Base-by-base conservation (phyloP, 2,888 invertebrate species). In the Gandaritis pyraliata region DNA sequence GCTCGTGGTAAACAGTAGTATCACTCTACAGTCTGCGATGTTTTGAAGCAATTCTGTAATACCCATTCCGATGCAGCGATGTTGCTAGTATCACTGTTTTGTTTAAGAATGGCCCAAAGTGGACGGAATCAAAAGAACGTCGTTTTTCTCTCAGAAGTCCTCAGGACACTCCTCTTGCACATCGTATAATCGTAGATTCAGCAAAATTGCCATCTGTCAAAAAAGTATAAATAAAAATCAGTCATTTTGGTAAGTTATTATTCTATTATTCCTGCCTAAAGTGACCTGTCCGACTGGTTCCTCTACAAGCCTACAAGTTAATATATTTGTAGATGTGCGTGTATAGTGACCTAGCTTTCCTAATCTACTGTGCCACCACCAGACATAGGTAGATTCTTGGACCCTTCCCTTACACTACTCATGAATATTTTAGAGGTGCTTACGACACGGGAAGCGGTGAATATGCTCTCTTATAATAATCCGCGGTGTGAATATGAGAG, bases 371-470 rank as follows among this genome's bases (percentile, higher is more conserved):
- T 61, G 18, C 1, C 33, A 70, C 1, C 33, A 70, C 8, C 18
- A 45, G 23, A 18, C 60, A 65, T 65, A 74, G 71, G 79, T 80
- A 77, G 71, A 79, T 78, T 76, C 76, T 71, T 73, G 77, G 80
- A 81, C 84, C 84, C 82, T 77, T 73, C 75, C 58, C 76, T 74
- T 84, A 83, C 85, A 86, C 76, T 76, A 75, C 77, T 83, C 85
- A 87, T 88, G 85, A 88, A 88, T 88, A 88, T 86, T 86, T 87
- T 81, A 88, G 80, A 76, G 75, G 74, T 73, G 75, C 80, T 80
- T 80, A 76, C 78, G 76, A 78, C 74, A 77, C 72, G 77, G 72
- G 77, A 83, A 82, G 77, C 80, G 78, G 81, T 75, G 81, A 82
- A 84, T 81, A 80, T 82, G 77, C 76, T 78, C 72, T 73, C 61